phyloP scores from a whole-genome alignment of 2,797 vertebrate species.

The Oreochromis grahami region DNA sequence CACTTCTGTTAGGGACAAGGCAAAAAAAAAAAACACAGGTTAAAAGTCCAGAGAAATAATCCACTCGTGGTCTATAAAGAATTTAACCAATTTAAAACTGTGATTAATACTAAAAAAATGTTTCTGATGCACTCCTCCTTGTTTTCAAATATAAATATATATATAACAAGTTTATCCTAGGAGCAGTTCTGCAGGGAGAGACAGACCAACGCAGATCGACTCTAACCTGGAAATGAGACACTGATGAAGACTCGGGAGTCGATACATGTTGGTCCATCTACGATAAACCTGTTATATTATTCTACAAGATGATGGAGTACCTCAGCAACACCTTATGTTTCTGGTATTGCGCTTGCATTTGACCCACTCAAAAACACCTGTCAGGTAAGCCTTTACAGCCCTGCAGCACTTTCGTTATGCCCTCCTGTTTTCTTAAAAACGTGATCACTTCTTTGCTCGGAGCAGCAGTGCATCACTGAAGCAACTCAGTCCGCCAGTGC shows the following conservation, averaged over 20 bases:
- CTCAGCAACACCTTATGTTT: background rate
- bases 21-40: background rate
- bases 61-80: background rate
- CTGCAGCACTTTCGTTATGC: background rate
- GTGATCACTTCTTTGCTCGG: background rate
- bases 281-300: background rate
- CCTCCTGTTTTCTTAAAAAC: background rate
- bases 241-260: background rate
- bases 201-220: background rate
- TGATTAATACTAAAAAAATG: background rate
- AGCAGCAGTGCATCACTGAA: background rate
- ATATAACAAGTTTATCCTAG: accelerated
- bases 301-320: background rate
- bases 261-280: accelerated
- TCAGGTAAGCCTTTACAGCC: background rate
- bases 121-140: background rate
- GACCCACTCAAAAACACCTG: background rate
- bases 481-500: background rate
- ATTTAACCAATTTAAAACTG: background rate
- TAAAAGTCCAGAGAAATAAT: background rate
- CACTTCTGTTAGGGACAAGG: constrained; percentile 82
- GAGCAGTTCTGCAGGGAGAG: background rate
- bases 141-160: too few relatives aligned
- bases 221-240: background rate
- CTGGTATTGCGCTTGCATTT: background rate